phyloP scores from a whole-genome alignment of 1,140 invertebrate genomes.

The Phortica variegata region DNA sequence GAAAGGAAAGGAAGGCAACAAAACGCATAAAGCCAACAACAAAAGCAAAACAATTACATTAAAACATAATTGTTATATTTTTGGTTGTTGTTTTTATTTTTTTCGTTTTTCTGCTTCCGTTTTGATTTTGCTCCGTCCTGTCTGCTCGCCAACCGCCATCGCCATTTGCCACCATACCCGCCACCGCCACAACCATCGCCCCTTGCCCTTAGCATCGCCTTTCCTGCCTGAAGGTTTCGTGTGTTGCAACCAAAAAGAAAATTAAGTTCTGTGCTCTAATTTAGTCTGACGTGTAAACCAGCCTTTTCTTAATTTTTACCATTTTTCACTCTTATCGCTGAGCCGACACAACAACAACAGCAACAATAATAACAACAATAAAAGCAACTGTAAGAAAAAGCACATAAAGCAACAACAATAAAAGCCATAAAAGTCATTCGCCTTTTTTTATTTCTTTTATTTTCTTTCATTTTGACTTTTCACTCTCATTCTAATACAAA shows the following conservation, averaged over 20 bases:
- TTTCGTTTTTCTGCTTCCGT: conserved; percentile 42
- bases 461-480: too few species aligned
- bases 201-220: too few species aligned
- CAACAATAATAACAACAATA: neutral
- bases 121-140: conserved; percentile 33
- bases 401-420: neutral
- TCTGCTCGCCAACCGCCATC: conserved; percentile 3
- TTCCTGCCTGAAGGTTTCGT: too few species aligned
- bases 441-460: too few species aligned
- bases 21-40: conserved; percentile 17
- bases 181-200: too few species aligned
- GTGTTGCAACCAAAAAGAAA: conserved; percentile 44
- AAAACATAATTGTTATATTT: conserved; percentile 50
- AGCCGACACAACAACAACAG: neutral
- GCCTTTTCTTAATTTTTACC: conserved; percentile 48
- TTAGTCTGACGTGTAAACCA: conserved; percentile 40
- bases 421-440: conserved; percentile 40
- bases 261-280: conserved; percentile 53
- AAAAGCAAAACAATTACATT: conserved; percentile 53
- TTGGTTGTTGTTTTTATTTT: conserved; percentile 2
- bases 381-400: neutral
- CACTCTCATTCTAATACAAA: too few species aligned
- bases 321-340: conserved; percentile 53
- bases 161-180: neutral
- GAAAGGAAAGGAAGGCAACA: neutral